Evolutionary conservation across 2,113 vertebrate species (phyloP).

Genomic region (Calyptomena viridis): DNA sequence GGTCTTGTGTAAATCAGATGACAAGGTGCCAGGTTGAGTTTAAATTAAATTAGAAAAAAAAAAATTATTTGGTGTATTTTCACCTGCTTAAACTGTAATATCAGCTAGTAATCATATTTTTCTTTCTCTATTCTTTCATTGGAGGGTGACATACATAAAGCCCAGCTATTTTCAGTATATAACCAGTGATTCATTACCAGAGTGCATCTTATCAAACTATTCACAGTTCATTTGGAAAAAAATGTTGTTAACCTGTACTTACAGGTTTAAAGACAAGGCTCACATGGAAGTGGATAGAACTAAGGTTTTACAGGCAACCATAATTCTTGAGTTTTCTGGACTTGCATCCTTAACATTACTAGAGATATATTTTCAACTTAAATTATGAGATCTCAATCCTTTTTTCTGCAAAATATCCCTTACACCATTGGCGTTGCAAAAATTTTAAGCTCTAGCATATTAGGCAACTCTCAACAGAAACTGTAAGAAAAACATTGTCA

Average conservation of each 20-base stretch:
- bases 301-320: neutral
- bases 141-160: neutral
- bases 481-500: neutral
- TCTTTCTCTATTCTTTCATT: neutral
- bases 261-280: neutral
- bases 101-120: neutral
- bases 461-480: neutral
- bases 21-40: neutral
- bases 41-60: neutral
- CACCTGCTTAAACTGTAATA: neutral
- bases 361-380: neutral
- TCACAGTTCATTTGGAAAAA: neutral
- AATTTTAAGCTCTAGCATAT: neutral
- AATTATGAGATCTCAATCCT: neutral
- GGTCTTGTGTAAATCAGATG: neutral
- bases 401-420: neutral
- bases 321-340: neutral
- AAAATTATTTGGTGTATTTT: neutral
- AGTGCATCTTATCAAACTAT: neutral
- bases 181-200: neutral
- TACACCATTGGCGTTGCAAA: fast-evolving
- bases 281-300: neutral
- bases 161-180: neutral
- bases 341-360: neutral
- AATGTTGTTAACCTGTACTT: neutral